Conservation (phyloP, 2,888 invertebrate species). For the Lasioglossum malachurum region DNA sequence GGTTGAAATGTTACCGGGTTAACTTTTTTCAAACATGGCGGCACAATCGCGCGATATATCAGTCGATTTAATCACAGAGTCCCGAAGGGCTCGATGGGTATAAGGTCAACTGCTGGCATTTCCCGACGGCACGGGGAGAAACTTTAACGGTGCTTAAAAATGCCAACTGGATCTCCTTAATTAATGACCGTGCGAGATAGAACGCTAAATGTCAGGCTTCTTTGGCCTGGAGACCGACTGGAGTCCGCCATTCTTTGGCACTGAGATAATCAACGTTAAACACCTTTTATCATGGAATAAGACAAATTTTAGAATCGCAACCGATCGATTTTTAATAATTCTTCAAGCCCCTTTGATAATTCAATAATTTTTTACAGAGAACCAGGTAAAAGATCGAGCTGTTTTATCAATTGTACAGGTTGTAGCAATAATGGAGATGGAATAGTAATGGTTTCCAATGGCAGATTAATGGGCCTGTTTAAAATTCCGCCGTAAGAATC, state of each 20-base stretch:
- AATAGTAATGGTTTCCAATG: neutral
- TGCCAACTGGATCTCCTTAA: constrained; percentile 65
- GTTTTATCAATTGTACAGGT: neutral
- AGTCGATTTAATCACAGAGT: constrained; percentile 77
- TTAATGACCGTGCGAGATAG: constrained; percentile 53
- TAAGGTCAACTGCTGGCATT: constrained; percentile 78
- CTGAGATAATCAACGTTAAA: neutral
- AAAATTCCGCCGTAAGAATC: constrained; percentile 1
- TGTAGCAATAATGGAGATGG: neutral
- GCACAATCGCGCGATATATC: constrained; percentile 22
- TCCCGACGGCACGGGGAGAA: constrained; percentile 44
- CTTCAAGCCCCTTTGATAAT: neutral
- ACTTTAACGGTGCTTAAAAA: constrained; percentile 69
- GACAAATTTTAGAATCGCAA: neutral
- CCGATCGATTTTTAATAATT: neutral
- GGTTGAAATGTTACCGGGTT: constrained; percentile 72
- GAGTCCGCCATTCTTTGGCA: neutral
- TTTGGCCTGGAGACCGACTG: neutral
- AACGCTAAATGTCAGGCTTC: constrained; percentile 28
- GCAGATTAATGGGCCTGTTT: constrained; percentile 1
- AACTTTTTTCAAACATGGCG: constrained; percentile 46
- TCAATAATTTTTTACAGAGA: neutral
- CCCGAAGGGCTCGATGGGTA: constrained; percentile 70
- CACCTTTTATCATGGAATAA: neutral
- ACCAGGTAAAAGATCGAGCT: neutral